These are phyloP conservation scores for Semicossyphus pulcher DNA, from an alignment of 2,113 vertebrate genomes.

Conservation along the genomic window DNA sequence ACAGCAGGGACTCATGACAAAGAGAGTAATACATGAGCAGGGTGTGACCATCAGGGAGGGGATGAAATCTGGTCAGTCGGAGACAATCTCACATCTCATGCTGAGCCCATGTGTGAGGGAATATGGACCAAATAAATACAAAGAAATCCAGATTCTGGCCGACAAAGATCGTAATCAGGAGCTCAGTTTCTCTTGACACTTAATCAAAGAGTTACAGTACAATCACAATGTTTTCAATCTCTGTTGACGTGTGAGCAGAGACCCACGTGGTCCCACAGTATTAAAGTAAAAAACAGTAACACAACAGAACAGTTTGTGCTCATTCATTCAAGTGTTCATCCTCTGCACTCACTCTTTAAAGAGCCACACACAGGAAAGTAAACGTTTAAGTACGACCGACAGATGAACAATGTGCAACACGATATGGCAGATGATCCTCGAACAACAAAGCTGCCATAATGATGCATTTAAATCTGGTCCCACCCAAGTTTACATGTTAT, in stretches of 20 bases:
- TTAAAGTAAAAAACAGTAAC: not conserved
- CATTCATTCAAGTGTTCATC: slow-evolving; percentile 23
- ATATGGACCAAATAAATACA: too few relatives aligned
- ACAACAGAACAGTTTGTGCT: not conserved
- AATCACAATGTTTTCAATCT: slow-evolving; percentile 12
- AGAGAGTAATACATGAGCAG: not conserved
- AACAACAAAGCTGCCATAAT: slow-evolving; percentile 31
- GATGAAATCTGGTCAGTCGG: not conserved
- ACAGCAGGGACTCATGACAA: slow-evolving; percentile 1
- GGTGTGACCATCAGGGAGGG: not conserved
- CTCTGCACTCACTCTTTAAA: not conserved
- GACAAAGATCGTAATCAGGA: not conserved
- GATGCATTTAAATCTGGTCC: slow-evolving; percentile 41
- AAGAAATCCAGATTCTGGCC: too few relatives aligned
- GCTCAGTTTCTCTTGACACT: not conserved
- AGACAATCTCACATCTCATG: not conserved
- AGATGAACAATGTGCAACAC: slow-evolving; percentile 39
- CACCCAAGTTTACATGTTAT: slow-evolving; percentile 3
- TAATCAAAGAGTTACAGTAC: not conserved
- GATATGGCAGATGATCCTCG: slow-evolving; percentile 25
- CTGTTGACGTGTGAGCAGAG: not conserved
- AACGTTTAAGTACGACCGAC: slow-evolving; percentile 19
- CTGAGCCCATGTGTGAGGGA: too few relatives aligned
- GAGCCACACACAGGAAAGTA: slow-evolving; percentile 8
- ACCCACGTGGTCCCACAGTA: not conserved